Percentiles rank a stretch among this genome's conserved stretches.
Evolutionary conservation across 2,797 vertebrate species (phyloP).

Genomic region (Cyclopterus lumpus): DNA sequence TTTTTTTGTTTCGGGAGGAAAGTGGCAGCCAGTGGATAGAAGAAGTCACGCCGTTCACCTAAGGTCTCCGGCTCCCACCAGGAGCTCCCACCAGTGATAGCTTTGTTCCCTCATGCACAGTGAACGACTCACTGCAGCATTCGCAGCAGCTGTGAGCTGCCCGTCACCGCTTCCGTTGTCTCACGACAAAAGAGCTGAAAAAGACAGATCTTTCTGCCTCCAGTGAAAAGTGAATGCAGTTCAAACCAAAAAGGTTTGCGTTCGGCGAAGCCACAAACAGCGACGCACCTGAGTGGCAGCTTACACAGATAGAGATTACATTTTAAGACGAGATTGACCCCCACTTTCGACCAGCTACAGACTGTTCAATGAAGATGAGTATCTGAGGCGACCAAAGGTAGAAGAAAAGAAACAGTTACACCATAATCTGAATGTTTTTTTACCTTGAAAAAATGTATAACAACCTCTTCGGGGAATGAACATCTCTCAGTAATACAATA

Average conservation of each 20-base stretch:
- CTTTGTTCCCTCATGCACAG: slow-evolving; percentile 48
- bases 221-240: slow-evolving; percentile 11
- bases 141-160: slow-evolving; percentile 50
- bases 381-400: slow-evolving; percentile 8
- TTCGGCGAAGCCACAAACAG: not conserved
- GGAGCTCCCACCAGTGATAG: slow-evolving; percentile 53
- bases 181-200: slow-evolving; percentile 47
- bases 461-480: slow-evolving; percentile 40
- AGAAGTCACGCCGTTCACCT: slow-evolving; percentile 27
- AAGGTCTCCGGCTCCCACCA: slow-evolving; percentile 54
- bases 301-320: not conserved
- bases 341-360: not conserved
- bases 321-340: not conserved
- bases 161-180: slow-evolving; percentile 33
- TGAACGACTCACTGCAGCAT: slow-evolving; percentile 53
- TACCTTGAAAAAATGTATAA: slow-evolving; percentile 41
- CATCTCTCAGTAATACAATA: slow-evolving; percentile 29
- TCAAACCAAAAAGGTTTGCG: slow-evolving; percentile 16
- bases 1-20: not conserved
- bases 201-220: slow-evolving; percentile 48
- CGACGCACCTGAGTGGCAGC: not conserved
- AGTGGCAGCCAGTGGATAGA: slow-evolving; percentile 49
- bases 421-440: slow-evolving; percentile 32
- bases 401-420: slow-evolving; percentile 26
- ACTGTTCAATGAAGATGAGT: not conserved